These are phyloP conservation scores for Dexiosoma caninum DNA, from an alignment of 2,888 invertebrate genomes.

Conservation along the genomic window DNA sequence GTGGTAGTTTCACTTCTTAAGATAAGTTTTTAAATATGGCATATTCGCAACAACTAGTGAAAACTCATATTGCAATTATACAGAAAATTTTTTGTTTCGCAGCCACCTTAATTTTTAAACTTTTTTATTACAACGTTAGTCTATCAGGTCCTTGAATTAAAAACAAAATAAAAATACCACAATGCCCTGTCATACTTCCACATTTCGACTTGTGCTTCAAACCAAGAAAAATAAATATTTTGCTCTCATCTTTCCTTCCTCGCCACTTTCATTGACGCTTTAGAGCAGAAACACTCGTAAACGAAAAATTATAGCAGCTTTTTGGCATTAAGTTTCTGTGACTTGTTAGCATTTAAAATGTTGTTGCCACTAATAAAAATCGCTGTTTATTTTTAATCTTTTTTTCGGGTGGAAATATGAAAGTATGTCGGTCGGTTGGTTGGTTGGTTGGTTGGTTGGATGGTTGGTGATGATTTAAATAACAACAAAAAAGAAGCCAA, in stretches of 20 bases:
- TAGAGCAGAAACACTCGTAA: not conserved
- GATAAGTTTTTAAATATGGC: too few species aligned
- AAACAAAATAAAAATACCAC: not conserved
- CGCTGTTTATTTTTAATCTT: constrained; percentile 7
- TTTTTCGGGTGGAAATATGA: constrained; percentile 23
- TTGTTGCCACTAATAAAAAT: constrained; percentile 49
- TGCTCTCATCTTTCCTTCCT: not conserved
- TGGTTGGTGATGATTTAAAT: constrained; percentile 38
- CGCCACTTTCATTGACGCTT: not conserved
- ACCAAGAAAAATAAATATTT: constrained; percentile 14
- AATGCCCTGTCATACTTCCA: not conserved
- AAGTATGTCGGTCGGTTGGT: constrained; percentile 17
- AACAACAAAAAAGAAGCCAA: constrained; percentile 36
- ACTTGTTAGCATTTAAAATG: constrained; percentile 51
- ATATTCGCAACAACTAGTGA: too few species aligned
- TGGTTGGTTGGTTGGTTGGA: too few species aligned
- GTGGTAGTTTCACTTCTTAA: too few species aligned
- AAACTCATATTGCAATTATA: too few species aligned
- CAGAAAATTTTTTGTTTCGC: not conserved
- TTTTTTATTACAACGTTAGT: not conserved
- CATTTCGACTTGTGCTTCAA: constrained; percentile 17
- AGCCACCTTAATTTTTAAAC: not conserved
- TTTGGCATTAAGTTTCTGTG: constrained; percentile 51
- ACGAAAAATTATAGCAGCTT: constrained; percentile 51
- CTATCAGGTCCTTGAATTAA: constrained; percentile 12